Evolutionary conservation across 2,797 vertebrate genomes (phyloP).

Genomic region (Pterois miles): DNA sequence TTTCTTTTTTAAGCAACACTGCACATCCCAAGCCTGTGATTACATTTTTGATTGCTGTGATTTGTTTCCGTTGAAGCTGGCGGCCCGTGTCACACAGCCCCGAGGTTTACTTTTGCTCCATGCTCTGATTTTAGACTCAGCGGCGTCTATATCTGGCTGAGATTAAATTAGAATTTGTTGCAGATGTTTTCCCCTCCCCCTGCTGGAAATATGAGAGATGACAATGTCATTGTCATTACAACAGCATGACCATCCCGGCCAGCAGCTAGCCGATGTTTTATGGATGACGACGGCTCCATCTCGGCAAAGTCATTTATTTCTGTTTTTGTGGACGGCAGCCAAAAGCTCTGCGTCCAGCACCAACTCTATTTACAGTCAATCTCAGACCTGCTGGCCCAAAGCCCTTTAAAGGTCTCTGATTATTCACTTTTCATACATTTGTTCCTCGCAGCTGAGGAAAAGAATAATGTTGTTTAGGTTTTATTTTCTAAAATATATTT

Average conservation of each 20-base stretch:
- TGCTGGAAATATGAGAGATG: conserved; percentile 18
- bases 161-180: background rate
- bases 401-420: conserved; percentile 31
- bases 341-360: conserved; percentile 1
- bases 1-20: background rate
- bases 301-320: conserved; percentile 41
- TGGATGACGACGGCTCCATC: conserved; percentile 31
- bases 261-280: conserved; percentile 49
- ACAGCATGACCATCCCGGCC: background rate
- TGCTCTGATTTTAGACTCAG: background rate
- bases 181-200: background rate
- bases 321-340: conserved; percentile 31
- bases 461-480: background rate
- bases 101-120: background rate
- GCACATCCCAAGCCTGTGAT: background rate
- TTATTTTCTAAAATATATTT: background rate
- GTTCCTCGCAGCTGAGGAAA: background rate
- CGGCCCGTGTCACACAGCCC: background rate
- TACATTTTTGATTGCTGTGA: conserved; percentile 8
- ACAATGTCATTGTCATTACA: conserved; percentile 32
- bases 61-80: background rate
- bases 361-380: conserved; percentile 28
- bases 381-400: conserved; percentile 4
- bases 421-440: conserved; percentile 15
- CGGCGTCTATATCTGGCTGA: background rate